Evolutionary conservation across 2,797 vertebrate genomes (phyloP).

Genomic region (Bufotes viridis): DNA sequence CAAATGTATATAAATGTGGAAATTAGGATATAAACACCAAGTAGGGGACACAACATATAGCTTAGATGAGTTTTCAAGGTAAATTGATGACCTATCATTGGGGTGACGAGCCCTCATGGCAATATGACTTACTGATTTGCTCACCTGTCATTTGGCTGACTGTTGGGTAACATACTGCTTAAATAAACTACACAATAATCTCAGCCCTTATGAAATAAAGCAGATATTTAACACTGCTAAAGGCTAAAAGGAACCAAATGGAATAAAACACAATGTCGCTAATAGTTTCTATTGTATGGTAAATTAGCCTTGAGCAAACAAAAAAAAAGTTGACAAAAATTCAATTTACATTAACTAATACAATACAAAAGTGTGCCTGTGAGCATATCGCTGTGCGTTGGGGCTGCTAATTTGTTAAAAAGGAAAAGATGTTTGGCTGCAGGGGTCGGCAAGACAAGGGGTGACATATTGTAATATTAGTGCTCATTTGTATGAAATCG

Average conservation of each 20-base stretch:
- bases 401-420: neutral
- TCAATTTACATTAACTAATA: conserved; percentile 25
- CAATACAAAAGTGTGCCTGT: neutral
- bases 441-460: neutral
- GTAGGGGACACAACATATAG: neutral
- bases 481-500: too few relatives aligned
- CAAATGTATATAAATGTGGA: too few relatives aligned
- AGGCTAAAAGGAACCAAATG: neutral
- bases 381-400: neutral
- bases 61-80: neutral
- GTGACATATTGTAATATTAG: neutral
- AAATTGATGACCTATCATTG: neutral
- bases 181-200: neutral
- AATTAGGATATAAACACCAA: neutral
- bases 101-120: too few relatives aligned
- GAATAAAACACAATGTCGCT: neutral
- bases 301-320: conserved; percentile 24
- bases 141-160: neutral
- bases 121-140: neutral
- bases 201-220: conserved; percentile 10
- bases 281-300: neutral
- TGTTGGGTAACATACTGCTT: neutral
- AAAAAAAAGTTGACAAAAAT: conserved; percentile 18
- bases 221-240: neutral
- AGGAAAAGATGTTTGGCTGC: neutral